Conservation (phyloP, 2,888 invertebrate species). For the Gnatocerus cornutus region DNA sequence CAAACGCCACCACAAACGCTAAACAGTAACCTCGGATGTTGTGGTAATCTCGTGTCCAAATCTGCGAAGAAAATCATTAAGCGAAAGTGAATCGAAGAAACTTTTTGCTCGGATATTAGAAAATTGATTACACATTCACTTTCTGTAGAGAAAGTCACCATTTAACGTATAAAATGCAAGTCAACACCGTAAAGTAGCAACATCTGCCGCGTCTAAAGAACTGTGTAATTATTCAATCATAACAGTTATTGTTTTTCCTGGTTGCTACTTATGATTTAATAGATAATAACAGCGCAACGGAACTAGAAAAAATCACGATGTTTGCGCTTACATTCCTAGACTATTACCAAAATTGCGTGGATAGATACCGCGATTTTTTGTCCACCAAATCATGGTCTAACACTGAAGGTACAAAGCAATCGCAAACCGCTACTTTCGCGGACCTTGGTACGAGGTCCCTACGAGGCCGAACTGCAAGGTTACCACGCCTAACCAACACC, state of each 20-base stretch:
- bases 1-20: constrained; percentile 89
- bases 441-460: constrained; percentile 66
- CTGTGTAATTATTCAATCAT: constrained; percentile 49
- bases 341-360: no score
- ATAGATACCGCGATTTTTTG: background rate
- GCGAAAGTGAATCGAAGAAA: constrained; percentile 51
- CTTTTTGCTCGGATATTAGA: constrained; percentile 51
- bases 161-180: constrained; percentile 47
- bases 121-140: constrained; percentile 56
- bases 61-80: constrained; percentile 71
- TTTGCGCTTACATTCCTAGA: background rate
- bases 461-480: constrained; percentile 68
- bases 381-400: constrained; percentile 15
- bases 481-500: constrained; percentile 66
- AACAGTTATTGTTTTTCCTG: constrained; percentile 48
- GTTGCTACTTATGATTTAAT: constrained; percentile 33
- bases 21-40: constrained; percentile 85
- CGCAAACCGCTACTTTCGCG: constrained; percentile 62
- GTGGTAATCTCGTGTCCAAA: constrained; percentile 82
- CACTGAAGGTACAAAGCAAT: constrained; percentile 42
- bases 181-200: constrained; percentile 38
- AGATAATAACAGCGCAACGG: constrained; percentile 19
- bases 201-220: constrained; percentile 49
- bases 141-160: constrained; percentile 53
- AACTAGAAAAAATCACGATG: background rate